Evolutionary conservation across 1,140 invertebrate genomes (phyloP).

Genomic region (Drosophila arizonae): DNA sequence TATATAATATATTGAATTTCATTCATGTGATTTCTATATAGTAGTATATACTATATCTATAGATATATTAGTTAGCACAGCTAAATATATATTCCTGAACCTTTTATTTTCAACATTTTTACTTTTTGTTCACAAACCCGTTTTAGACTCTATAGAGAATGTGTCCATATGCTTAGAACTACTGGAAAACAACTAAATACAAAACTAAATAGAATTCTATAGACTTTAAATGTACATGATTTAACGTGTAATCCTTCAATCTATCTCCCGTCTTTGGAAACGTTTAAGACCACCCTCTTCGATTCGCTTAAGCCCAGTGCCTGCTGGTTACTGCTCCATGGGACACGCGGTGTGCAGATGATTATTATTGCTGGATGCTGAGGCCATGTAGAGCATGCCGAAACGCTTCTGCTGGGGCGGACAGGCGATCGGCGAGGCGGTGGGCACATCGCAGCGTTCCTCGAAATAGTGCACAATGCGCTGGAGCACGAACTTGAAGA

Average conservation of each 20-base stretch:
- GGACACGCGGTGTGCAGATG: constrained; percentile 63
- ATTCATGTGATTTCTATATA: constrained; percentile 42
- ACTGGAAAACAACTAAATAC: constrained; percentile 4
- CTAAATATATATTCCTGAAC: constrained; percentile 75
- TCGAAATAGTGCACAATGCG: constrained; percentile 77
- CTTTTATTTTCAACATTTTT: constrained; percentile 27
- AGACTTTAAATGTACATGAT: constrained; percentile 13
- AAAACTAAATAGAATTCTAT: background rate
- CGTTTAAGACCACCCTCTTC: too few relatives aligned
- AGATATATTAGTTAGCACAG: constrained; percentile 64
- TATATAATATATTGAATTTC: constrained; percentile 32
- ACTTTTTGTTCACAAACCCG: background rate
- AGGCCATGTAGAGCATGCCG: constrained; percentile 66
- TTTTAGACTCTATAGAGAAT: constrained; percentile 13
- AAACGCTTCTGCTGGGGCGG: constrained; percentile 76
- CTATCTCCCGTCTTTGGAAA: too few relatives aligned
- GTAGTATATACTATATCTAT: constrained; percentile 10
- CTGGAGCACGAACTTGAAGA: constrained; percentile 77
- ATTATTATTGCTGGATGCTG: constrained; percentile 48
- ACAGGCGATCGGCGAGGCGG: constrained; percentile 50
- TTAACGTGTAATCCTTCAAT: background rate
- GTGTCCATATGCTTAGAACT: constrained; percentile 1
- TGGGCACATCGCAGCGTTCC: constrained; percentile 68
- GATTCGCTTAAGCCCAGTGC: background rate
- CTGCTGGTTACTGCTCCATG: constrained; percentile 69